Conservation (phyloP, 2,888 invertebrate species). For the Lasioglossum figueresi region DNA sequence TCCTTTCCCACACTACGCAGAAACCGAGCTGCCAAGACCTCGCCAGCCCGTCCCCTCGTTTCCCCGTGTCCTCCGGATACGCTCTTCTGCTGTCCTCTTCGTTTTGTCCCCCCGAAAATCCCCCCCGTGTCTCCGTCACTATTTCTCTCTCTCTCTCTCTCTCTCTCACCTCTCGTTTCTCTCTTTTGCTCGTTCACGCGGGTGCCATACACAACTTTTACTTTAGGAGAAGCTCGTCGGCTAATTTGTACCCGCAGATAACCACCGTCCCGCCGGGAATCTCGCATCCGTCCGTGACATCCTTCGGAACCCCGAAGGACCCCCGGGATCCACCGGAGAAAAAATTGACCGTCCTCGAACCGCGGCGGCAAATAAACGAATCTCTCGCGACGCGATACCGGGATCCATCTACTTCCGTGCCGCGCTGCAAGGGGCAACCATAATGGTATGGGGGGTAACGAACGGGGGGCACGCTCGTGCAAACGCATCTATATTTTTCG, state of each 20-base stretch:
- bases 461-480: not conserved
- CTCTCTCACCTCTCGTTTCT: constrained; percentile 18
- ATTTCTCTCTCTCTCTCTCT: not conserved
- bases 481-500: constrained; percentile 3
- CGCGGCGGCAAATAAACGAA: constrained; percentile 44
- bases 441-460: not conserved
- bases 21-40: constrained; percentile 56
- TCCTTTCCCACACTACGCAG: constrained; percentile 77
- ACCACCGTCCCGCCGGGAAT: constrained; percentile 64
- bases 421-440: not conserved
- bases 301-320: constrained; percentile 34
- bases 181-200: constrained; percentile 70
- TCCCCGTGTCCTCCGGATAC: constrained; percentile 28
- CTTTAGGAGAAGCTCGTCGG: constrained; percentile 80
- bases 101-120: constrained; percentile 29
- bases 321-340: constrained; percentile 23
- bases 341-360: constrained; percentile 39
- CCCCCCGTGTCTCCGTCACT: constrained; percentile 15
- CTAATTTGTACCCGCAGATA: constrained; percentile 80
- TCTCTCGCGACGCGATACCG: not conserved
- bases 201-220: constrained; percentile 81
- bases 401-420: constrained; percentile 5
- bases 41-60: constrained; percentile 12
- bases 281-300: constrained; percentile 59
- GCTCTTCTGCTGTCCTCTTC: constrained; percentile 6